A percentile compares a stretch with the other conserved stretches of the same genome.
Evolutionary conservation across 1,140 invertebrate genomes (phyloP).

Genomic region (Diabrotica virgifera): DNA sequence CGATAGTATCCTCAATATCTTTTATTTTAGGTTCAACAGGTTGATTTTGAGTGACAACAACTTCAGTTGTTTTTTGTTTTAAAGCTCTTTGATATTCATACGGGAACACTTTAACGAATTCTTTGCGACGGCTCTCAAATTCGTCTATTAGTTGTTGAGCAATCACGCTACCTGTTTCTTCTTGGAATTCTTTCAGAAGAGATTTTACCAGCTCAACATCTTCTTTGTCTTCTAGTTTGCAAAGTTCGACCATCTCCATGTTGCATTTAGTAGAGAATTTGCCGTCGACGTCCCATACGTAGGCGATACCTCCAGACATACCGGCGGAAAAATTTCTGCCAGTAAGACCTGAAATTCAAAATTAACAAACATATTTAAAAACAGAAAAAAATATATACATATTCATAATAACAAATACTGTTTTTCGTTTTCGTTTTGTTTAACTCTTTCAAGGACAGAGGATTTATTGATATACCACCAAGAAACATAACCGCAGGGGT

Average conservation of each 20-base stretch:
- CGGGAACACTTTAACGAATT: constrained; percentile 97
- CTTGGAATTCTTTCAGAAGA: constrained; percentile 81
- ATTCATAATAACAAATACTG: too few species aligned
- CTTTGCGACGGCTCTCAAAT: constrained; percentile 75
- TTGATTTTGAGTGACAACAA: constrained; percentile 41
- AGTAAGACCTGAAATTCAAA: constrained; percentile 65
- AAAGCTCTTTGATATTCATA: constrained; percentile 94
- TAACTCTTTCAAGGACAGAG: too few species aligned
- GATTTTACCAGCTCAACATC: constrained; percentile 79
- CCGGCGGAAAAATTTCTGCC: constrained; percentile 97
- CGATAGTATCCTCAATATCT: constrained; percentile 87
- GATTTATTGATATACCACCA: too few species aligned
- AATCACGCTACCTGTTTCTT: constrained; percentile 87
- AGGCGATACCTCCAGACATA: constrained; percentile 78
- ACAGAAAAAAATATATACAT: background rate
- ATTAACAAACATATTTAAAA: background rate
- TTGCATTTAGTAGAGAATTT: constrained; percentile 88
- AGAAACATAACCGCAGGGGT: too few species aligned
- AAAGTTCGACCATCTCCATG: constrained; percentile 83
- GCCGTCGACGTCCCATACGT: constrained; percentile 87
- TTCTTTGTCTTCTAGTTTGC: constrained; percentile 73
- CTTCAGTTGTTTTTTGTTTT: constrained; percentile 66
- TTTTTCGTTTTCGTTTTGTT: too few species aligned
- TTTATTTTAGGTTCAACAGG: constrained; percentile 55
- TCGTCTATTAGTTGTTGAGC: constrained; percentile 75